Conservation (phyloP, 2,888 invertebrate genomes). For the Rhimphoctona megacephalus region DNA sequence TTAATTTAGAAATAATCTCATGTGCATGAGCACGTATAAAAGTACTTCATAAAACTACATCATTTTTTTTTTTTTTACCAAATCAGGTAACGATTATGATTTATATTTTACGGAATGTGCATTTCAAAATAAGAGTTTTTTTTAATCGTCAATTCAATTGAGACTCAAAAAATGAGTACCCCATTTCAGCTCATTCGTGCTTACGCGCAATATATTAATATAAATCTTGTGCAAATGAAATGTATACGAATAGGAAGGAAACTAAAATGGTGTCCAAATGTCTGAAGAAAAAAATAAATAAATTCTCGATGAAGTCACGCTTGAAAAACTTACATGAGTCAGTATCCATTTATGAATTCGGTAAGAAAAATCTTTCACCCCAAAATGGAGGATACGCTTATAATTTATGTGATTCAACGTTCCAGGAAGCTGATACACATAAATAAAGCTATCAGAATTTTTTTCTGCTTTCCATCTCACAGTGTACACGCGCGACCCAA, state of each 20-base stretch:
- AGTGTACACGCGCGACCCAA: not conserved
- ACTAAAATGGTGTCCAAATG: constrained; percentile 15
- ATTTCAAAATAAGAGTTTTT: not conserved
- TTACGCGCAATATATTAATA: not conserved
- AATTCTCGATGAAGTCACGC: constrained; percentile 8
- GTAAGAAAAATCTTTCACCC: constrained; percentile 34
- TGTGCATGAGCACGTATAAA: too few species aligned
- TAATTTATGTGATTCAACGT: constrained; percentile 47
- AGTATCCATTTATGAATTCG: constrained; percentile 60
- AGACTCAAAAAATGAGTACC: not conserved
- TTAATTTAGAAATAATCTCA: too few species aligned
- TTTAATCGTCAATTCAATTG: not conserved
- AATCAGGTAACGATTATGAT: too few species aligned
- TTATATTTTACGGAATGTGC: too few species aligned
- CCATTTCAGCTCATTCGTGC: not conserved
- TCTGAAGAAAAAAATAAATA: constrained; percentile 25
- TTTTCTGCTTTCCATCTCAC: constrained; percentile 9
- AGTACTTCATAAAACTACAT: too few species aligned
- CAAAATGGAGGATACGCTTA: not conserved
- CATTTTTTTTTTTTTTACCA: too few species aligned
- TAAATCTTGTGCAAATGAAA: not conserved
- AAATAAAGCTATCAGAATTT: constrained; percentile 57
- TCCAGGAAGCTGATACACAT: constrained; percentile 4
- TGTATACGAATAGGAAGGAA: constrained; percentile 8
- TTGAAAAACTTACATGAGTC: constrained; percentile 24